phyloP scores from a whole-genome alignment of 2,113 vertebrate species.

The Campylorhamphus procurvoides region DNA sequence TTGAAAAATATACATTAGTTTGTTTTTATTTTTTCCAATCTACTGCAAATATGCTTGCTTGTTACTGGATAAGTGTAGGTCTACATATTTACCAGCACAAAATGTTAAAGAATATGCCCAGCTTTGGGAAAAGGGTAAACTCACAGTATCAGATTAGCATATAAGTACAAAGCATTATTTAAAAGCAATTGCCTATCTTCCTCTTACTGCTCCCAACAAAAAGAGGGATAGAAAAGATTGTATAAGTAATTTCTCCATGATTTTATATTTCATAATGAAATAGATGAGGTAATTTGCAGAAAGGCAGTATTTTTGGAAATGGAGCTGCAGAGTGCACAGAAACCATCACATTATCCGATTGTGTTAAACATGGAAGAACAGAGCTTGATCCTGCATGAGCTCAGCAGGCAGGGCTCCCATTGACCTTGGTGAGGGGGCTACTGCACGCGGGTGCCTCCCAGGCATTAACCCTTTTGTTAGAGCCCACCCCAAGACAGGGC shows the following conservation, averaged over 20 bases:
- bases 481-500: slow-evolving; percentile 2
- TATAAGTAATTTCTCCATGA: not conserved
- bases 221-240: not conserved
- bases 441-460: not conserved
- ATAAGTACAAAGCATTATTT: slow-evolving; percentile 43
- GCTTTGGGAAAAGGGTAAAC: slow-evolving; percentile 16
- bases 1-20: slow-evolving; percentile 70
- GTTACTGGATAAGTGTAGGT: not conserved
- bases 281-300: not conserved
- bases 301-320: not conserved
- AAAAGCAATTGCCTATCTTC: slow-evolving; percentile 6
- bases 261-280: slow-evolving; percentile 2
- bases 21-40: slow-evolving; percentile 69
- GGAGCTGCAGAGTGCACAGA: not conserved
- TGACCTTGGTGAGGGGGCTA: slow-evolving; percentile 33
- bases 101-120: not conserved
- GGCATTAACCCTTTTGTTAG: slow-evolving; percentile 53
- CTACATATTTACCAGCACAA: slow-evolving; percentile 33
- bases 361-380: slow-evolving; percentile 55
- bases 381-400: slow-evolving; percentile 17
- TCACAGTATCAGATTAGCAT: not conserved
- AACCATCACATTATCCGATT: not conserved
- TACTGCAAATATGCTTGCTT: slow-evolving; percentile 18
- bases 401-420: slow-evolving; percentile 37
- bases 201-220: not conserved